A percentile compares a stretch with the other conserved stretches of the same genome.
phyloP scores from a whole-genome alignment of 1,140 invertebrate genomes.

The Spodoptera frugiperda region DNA sequence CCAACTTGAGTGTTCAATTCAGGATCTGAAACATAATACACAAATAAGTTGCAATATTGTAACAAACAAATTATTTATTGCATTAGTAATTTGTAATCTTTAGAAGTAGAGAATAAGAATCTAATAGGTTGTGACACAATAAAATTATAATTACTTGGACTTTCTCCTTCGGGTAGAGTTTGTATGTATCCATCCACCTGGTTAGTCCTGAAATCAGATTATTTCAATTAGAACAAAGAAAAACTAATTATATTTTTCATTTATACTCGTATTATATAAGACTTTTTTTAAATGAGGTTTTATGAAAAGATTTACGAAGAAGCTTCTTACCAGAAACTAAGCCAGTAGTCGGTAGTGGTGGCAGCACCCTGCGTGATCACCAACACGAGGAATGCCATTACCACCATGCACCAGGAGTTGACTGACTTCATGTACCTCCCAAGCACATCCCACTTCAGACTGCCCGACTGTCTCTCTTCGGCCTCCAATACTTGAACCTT shows the following conservation, averaged over 20 bases:
- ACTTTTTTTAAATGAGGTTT: too few relatives aligned
- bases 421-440: constrained; percentile 90
- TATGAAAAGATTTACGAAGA: too few relatives aligned
- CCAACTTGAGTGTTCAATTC: constrained; percentile 68
- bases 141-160: constrained; percentile 59
- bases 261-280: too few relatives aligned
- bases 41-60: neutral
- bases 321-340: constrained; percentile 90
- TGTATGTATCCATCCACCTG: constrained; percentile 70
- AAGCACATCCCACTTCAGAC: constrained; percentile 87
- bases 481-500: constrained; percentile 76
- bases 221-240: neutral
- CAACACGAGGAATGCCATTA: constrained; percentile 87
- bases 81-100: neutral
- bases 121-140: neutral
- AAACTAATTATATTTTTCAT: too few relatives aligned
- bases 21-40: constrained; percentile 63
- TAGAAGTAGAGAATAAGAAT: neutral
- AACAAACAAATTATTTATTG: neutral
- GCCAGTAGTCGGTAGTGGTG: constrained; percentile 92
- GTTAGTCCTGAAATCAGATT: constrained; percentile 70
- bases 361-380: constrained; percentile 90
- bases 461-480: constrained; percentile 86
- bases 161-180: constrained; percentile 59
- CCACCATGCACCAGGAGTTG: constrained; percentile 87